phyloP scores from a whole-genome alignment of 2,797 vertebrate species.

The Cheirogaleus major region DNA sequence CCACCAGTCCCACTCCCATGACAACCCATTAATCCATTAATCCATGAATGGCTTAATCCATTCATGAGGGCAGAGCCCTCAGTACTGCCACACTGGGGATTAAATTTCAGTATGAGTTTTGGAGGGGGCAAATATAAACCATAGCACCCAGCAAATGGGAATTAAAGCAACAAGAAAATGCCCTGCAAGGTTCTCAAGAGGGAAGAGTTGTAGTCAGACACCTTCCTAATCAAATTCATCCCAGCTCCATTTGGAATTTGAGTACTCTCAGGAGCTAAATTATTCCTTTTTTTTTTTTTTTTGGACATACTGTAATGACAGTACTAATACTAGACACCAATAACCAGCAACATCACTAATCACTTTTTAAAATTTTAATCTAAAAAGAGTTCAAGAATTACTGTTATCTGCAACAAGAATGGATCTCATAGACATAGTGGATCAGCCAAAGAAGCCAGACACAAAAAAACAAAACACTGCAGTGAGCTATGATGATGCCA shows the following conservation, averaged over 20 bases:
- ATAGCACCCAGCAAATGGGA: not conserved
- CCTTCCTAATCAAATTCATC: not conserved
- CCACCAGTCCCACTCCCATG: not conserved
- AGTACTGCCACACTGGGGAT: too few relatives aligned
- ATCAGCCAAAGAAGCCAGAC: not conserved
- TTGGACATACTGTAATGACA: not conserved
- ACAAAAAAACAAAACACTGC: not conserved
- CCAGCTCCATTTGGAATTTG: not conserved
- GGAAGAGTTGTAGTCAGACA: not conserved
- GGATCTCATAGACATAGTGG: not conserved
- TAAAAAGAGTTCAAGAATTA: slow-evolving; percentile 30
- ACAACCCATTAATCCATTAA: not conserved
- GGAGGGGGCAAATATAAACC: not conserved
- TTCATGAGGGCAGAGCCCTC: not conserved
- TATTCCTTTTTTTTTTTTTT: not conserved
- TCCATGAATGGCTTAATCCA: not conserved
- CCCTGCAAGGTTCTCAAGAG: not conserved
- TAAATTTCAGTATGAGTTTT: not conserved
- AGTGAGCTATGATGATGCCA: not conserved
- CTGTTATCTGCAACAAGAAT: not conserved
- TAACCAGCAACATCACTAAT: not conserved
- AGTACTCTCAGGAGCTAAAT: not conserved
- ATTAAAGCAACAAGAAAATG: not conserved
- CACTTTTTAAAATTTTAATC: not conserved
- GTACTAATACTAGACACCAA: slow-evolving; percentile 19